Base-by-base conservation (phyloP, 2,888 invertebrate species). In the Ormyrus thymus region DNA sequence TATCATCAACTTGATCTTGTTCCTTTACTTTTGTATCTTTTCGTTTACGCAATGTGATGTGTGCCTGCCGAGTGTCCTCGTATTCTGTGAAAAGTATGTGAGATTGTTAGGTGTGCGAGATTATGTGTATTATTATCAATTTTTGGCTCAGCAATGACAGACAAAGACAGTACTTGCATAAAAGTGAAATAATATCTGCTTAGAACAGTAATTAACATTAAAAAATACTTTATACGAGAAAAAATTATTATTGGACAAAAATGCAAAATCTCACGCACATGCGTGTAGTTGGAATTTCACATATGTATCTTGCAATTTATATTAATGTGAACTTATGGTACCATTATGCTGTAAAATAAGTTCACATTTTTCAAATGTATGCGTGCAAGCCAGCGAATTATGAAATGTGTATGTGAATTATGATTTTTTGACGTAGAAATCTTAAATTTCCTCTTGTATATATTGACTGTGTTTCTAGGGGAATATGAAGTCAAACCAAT, bases 21-120 rank as follows among this genome's bases (percentile, higher is more conserved):
- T 89, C 89, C 84, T 84, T 84, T 76, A 86, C 82, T 83, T 86
- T 87, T 82, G 82, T 89, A 84, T 88, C 89, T 87, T 88, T 89
- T 83, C 85, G 88, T 87, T 87, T 87, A 83, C 86, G 87, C 84
- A 86, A 87, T 89, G 88, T 89, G 85, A 85, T 89, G 89, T 89
- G 87, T 90, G 86, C 89, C 86, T 89, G 88, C 88, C 85, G 88
- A 89, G 89, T 90, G 88, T 89, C 90, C 90, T 89, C 89, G 90
- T 90, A 90, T 90, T 90, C 90, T 90, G 90, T 89, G 90, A 87
- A 90, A 90, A 90, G 86, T 86, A 89, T 89, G 89, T 89, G 86
- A 87, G 86, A 88, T 87, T 87, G 85, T 86, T 86, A 77, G 79
- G 88, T 89, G 89, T 89, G 81, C 87, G 83, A 85, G 81, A 83